Conservation (phyloP, 2,113 vertebrate genomes). For the Nesogale talazaci region DNA sequence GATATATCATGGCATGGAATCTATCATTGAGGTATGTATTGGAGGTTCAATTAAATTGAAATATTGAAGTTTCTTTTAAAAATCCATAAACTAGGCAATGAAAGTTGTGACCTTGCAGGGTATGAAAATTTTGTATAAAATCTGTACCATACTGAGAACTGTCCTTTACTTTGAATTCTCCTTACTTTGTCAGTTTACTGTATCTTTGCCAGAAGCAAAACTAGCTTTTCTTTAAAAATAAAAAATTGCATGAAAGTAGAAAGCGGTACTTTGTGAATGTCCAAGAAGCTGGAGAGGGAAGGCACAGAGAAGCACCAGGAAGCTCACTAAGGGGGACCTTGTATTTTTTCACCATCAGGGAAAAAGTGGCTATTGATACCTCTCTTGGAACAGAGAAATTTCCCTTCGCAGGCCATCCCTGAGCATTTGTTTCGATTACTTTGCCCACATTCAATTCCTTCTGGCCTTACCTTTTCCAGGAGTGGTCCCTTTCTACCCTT, state of each 20-base stretch:
- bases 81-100: not conserved
- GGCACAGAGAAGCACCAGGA: not conserved
- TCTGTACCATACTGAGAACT: not conserved
- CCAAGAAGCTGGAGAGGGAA: not conserved
- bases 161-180: not conserved
- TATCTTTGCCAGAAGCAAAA: not conserved
- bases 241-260: not conserved
- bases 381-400: conserved; percentile 41
- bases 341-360: conserved; percentile 54
- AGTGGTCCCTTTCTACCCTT: conserved; percentile 67
- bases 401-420: conserved; percentile 51
- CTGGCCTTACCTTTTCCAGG: conserved; percentile 29
- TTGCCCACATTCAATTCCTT: conserved; percentile 63
- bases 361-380: not conserved
- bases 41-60: not conserved
- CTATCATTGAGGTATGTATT: not conserved
- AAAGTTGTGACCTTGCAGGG: not conserved
- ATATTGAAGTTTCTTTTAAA: not conserved
- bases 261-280: rapidly evolving
- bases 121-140: not conserved
- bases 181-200: not conserved
- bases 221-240: not conserved
- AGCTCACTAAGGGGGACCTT: not conserved
- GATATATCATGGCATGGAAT: not conserved
- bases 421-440: conserved; percentile 75